These are phyloP conservation scores for Stegastes partitus DNA, from an alignment of 2,113 vertebrate species.

Conservation along the genomic window DNA sequence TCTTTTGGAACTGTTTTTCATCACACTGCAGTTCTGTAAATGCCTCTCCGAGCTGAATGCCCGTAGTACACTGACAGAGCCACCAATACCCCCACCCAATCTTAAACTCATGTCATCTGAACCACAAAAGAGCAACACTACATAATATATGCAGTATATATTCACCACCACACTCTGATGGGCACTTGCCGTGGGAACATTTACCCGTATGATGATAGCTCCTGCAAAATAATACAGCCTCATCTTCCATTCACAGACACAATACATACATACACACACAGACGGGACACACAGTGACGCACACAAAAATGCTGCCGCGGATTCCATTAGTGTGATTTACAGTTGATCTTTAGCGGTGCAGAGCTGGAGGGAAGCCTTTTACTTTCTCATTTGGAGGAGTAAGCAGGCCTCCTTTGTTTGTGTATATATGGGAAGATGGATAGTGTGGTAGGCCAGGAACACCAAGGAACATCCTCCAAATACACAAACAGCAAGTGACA, in stretches of 20 bases:
- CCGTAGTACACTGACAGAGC: background rate
- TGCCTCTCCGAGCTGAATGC: background rate
- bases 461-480: constrained; percentile 42
- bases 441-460: constrained; percentile 17
- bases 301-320: constrained; percentile 20
- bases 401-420: constrained; percentile 15
- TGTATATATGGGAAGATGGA: constrained; percentile 38
- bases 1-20: constrained; percentile 4
- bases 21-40: background rate
- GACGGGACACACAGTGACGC: background rate
- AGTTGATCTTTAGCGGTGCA: constrained; percentile 51
- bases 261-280: background rate
- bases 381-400: constrained; percentile 60
- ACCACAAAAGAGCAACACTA: constrained; percentile 24
- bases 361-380: constrained; percentile 60
- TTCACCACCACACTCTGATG: constrained; percentile 36
- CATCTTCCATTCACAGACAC: constrained; percentile 33
- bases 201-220: constrained; percentile 38
- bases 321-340: constrained; percentile 65
- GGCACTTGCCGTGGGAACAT: constrained; percentile 27
- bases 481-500: constrained; percentile 26
- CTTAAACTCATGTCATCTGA: constrained; percentile 16
- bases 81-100: background rate
- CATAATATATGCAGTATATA: constrained; percentile 48
- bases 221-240: constrained; percentile 44